Evolutionary conservation across 2,113 vertebrate genomes (phyloP).

Genomic region (Eurystomus gularis): DNA sequence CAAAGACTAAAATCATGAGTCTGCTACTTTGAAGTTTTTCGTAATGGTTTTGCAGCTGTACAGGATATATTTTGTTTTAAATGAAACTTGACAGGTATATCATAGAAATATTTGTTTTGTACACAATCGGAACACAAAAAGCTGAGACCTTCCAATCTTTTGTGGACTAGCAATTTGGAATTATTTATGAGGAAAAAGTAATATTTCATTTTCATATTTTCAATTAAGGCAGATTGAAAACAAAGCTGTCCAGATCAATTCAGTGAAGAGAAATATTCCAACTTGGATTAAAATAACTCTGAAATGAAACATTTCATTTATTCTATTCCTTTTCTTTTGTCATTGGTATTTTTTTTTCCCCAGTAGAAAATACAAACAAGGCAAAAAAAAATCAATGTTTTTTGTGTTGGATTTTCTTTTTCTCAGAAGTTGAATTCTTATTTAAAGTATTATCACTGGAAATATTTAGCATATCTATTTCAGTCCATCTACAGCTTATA

Average conservation of each 20-base stretch:
- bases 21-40: neutral
- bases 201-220: constrained; percentile 26
- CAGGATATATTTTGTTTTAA: neutral
- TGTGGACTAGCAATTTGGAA: neutral
- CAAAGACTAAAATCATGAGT: neutral
- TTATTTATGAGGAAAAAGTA: constrained; percentile 23
- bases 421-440: neutral
- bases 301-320: neutral
- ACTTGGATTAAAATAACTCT: neutral
- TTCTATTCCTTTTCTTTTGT: neutral
- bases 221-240: neutral
- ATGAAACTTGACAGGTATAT: constrained; percentile 26
- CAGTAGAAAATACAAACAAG: neutral
- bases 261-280: neutral
- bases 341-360: neutral
- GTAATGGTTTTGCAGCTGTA: neutral
- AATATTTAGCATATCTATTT: neutral
- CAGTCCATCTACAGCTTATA: neutral
- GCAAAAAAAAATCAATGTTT: neutral
- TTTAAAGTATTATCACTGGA: neutral
- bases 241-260: constrained; percentile 5
- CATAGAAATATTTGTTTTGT: neutral
- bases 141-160: neutral
- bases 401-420: neutral
- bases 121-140: neutral